phyloP scores from a whole-genome alignment of 2,797 vertebrate species.

The Gadopsis bispinosus region DNA sequence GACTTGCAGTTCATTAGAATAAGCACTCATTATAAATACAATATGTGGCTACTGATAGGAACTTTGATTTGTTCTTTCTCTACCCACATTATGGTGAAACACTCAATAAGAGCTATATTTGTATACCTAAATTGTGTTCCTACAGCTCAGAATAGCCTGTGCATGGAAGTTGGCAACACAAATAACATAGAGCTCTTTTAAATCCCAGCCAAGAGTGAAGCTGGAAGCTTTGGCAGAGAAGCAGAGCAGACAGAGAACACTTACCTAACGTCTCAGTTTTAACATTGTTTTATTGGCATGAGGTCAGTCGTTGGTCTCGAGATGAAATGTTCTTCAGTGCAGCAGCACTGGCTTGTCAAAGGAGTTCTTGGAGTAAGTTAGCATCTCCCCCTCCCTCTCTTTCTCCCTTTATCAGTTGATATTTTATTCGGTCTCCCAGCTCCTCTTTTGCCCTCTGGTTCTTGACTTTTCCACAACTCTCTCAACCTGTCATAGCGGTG shows the following conservation, averaged over 20 bases:
- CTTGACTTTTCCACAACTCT: conserved; percentile 37
- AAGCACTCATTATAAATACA: conserved; percentile 61
- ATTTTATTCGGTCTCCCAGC: conserved; percentile 31
- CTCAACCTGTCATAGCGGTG: conserved; percentile 37
- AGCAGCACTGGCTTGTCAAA: conserved; percentile 39
- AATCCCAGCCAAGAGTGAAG: conserved; percentile 63
- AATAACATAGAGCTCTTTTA: conserved; percentile 49
- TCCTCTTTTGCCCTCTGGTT: conserved; percentile 43
- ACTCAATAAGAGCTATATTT: conserved; percentile 48
- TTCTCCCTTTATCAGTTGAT: neutral
- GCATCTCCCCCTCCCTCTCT: neutral
- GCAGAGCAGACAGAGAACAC: conserved; percentile 66
- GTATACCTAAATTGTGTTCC: conserved; percentile 62
- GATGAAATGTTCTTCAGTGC: conserved; percentile 57
- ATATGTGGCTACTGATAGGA: conserved; percentile 38
- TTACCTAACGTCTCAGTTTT: conserved; percentile 66
- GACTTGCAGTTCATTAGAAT: conserved; percentile 61
- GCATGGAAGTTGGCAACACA: conserved; percentile 54
- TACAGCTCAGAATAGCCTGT: conserved; percentile 39
- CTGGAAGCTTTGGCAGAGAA: conserved; percentile 59
- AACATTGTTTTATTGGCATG: conserved; percentile 64
- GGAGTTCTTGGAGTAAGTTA: conserved; percentile 24
- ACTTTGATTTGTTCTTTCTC: conserved; percentile 19
- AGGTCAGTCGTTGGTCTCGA: conserved; percentile 62
- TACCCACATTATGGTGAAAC: conserved; percentile 25